Evolutionary conservation across 2,888 invertebrate genomes (phyloP), one percentile per base, ranked within the genome.

Genomic region (Drosophila mettleri): DNA sequence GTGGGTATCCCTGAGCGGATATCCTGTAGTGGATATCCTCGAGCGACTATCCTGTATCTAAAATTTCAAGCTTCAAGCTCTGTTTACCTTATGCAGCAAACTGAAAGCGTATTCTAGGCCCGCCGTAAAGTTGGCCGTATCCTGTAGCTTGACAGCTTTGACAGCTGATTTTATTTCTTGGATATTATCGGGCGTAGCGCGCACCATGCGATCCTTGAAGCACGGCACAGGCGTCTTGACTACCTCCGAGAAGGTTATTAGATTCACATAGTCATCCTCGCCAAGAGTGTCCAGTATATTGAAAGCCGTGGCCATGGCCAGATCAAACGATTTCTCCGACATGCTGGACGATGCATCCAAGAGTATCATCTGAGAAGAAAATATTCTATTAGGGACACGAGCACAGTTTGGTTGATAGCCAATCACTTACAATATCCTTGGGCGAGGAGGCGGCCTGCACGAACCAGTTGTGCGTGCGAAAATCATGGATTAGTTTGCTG

Each of bases 371-470:
- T 92, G 31, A n/a, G 20, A 3, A 10, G 39, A 46, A 31, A n/a
- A 20, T 22, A 8, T 14, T 16, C n/a, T n/a, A n/a, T n/a, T n/a
- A n/a, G n/a, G n/a, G n/a, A n/a, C n/a, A n/a, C n/a, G n/a, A n/a
- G n/a, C n/a, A n/a, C n/a, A n/a, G n/a, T n/a, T n/a, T n/a, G n/a
- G n/a, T 12, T 5, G 0, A 12, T 14, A 2, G 24, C 5, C 10
- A 8, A 10, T 0, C 24, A 86, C 90, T 90, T 76, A 98, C 95
- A 88, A 99, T 94, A 93, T 99, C 99, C 92, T 99, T 99, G 0
- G 99, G 98, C 67, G 98, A 98, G 7, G 98, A 98, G 14, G 99
- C 98, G 0, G 98, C 98, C 83, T 98, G 97, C 12, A 99, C 97
- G 92, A 99, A 99, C 99, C 99, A 99, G 86, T 97, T 95, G 45